Evolutionary conservation across 2,797 vertebrate species (phyloP), one percentile per base, ranked within the genome.

Genomic region (Leptodactylus fallax): DNA sequence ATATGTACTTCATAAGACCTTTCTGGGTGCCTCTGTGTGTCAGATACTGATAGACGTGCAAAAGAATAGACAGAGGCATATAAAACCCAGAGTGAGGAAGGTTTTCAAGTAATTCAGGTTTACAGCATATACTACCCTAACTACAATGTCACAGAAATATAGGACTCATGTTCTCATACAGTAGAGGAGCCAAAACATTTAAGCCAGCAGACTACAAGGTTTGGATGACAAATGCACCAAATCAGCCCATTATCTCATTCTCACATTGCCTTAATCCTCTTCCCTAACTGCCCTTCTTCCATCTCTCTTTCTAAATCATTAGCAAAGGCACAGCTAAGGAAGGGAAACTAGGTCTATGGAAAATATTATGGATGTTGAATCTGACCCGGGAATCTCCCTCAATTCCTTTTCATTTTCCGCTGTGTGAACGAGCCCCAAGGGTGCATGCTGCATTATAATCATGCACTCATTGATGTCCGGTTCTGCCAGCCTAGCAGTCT

Each of bases 41-140:
- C 87, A 84, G n/a, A 72, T 78, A 88, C 10, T 88, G 87, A 88
- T 88, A 80, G 87, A 88, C 77, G 80, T 79, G 65, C 69, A 60
- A 72, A 53, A 80, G 76, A 72, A 74, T 85, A 72, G 58, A 51
- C 65, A 71, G 55, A 45, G 82, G 65, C 63, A 80, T 65, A 23
- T 67, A 27, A 21, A 72, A 45, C 21, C 27, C 7, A 14, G 1
- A 51, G 45, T 8, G 36, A 49, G 63, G 60, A 79, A 55, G 51
- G 27, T 17, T 69, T 79, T 83, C 63, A 79, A 12, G 81, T 83
- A 49, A 45, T 67, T 83, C 60, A 77, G 25, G 60, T 79, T 47
- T 83, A 61, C 21, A 21, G 51, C 49, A 82, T 83, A n/a, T 74
- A 81, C 1, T 1, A 36, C 36, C 36, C 36, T 36, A 2, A 36